phyloP scores from a whole-genome alignment of 23 tunicate species.

The Ciona savignyi region DNA sequence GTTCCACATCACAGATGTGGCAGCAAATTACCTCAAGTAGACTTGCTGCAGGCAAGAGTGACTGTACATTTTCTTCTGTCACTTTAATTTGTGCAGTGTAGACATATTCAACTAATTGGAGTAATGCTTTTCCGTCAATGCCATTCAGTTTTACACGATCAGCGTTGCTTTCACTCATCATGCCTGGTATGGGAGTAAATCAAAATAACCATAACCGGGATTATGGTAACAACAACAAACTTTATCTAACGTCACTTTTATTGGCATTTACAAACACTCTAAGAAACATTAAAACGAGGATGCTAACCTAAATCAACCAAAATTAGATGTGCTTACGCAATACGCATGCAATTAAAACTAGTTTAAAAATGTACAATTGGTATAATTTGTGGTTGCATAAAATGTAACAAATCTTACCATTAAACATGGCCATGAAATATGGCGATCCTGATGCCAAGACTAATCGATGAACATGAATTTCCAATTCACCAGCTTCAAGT shows the following conservation, averaged over 20 bases:
- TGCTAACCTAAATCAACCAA: background rate
- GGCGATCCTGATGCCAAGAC: constrained; percentile 96
- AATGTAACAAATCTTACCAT: too few species aligned
- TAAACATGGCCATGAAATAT: constrained; percentile 94
- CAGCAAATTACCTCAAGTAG: constrained; percentile 51
- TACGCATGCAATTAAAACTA: too few species aligned
- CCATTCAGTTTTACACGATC: constrained; percentile 82
- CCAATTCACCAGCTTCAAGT: constrained; percentile 74
- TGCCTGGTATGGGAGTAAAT: constrained; percentile 24
- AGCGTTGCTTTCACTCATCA: constrained; percentile 93
- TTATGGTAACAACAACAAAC: too few species aligned
- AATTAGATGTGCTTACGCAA: too few species aligned
- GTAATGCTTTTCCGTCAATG: constrained; percentile 73
- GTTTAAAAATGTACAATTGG: too few species aligned
- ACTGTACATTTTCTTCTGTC: constrained; percentile 98
- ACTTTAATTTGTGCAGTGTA: constrained; percentile 95
- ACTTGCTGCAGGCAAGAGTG: constrained; percentile 94
- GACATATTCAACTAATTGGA: constrained; percentile 87
- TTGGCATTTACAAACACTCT: too few species aligned
- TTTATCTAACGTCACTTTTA: too few species aligned
- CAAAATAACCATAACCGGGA: too few species aligned
- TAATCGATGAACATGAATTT: constrained; percentile 86
- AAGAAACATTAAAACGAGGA: background rate
- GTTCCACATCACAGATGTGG: too few species aligned
- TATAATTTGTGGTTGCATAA: too few species aligned